These are phyloP conservation scores for Aurelia coerulea DNA, from an alignment of 30 jellyfish, hydroid and myxozoan species.

Conservation along the genomic window DNA sequence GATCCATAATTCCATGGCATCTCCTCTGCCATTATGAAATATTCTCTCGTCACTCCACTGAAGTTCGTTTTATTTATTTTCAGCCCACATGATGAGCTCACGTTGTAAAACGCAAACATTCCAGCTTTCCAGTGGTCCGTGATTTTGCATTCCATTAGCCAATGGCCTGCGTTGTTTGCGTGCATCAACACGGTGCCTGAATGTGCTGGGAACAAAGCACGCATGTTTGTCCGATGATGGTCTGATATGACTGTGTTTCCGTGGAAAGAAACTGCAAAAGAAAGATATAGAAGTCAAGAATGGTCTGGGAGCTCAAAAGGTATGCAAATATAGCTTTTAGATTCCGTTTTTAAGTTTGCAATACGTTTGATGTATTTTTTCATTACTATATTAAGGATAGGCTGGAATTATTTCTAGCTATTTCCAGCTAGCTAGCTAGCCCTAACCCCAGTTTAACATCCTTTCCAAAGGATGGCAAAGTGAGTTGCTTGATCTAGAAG, in stretches of 20 bases:
- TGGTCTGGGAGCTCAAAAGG: neutral
- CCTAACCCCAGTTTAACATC: too few relatives aligned
- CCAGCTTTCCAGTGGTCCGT: conserved; percentile 52
- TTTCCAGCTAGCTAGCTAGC: too few relatives aligned
- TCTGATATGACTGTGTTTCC: conserved; percentile 60
- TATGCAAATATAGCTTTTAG: too few relatives aligned
- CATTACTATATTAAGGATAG: too few relatives aligned
- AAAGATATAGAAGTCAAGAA: neutral
- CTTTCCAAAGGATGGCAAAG: too few relatives aligned
- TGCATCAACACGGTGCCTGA: conserved; percentile 53
- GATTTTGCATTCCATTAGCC: conserved; percentile 51
- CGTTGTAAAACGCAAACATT: conserved; percentile 49
- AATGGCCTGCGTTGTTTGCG: conserved; percentile 56
- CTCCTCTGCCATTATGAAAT: conserved; percentile 62
- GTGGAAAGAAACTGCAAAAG: conserved; percentile 40
- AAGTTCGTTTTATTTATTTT: neutral
- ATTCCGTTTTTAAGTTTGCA: too few relatives aligned
- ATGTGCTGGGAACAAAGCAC: conserved; percentile 66
- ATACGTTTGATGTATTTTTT: too few relatives aligned
- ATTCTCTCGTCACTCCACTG: conserved; percentile 31
- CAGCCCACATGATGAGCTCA: conserved; percentile 47
- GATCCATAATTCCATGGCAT: conserved; percentile 53
- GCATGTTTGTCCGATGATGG: conserved; percentile 65
- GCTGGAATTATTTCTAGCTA: too few relatives aligned
- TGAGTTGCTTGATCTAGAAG: too few relatives aligned